These are phyloP conservation scores for Ceratitis capitata DNA, from an alignment of 1,140 invertebrate species.

Conservation along the genomic window DNA sequence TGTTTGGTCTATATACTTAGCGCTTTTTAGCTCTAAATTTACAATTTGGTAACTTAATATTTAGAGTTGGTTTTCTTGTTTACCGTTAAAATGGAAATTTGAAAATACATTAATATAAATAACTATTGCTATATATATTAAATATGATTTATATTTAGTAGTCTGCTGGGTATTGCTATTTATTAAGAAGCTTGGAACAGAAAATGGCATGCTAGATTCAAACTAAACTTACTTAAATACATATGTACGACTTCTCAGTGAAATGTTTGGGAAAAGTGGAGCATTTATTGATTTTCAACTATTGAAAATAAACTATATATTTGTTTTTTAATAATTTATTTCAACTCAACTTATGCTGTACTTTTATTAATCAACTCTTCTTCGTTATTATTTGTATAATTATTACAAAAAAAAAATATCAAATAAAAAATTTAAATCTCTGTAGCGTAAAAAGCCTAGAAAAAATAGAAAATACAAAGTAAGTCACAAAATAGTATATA, in stretches of 20 bases:
- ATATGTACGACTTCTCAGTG: not conserved
- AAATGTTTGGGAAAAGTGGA: not conserved
- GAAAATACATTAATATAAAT: slow-evolving; percentile 1
- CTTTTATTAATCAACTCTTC: slow-evolving; percentile 1
- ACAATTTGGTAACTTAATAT: not conserved
- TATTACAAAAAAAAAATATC: not conserved
- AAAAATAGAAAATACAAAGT: slow-evolving; percentile 36
- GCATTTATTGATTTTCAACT: not conserved
- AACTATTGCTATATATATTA: not conserved
- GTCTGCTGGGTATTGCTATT: slow-evolving; percentile 2
- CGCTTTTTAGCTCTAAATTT: slow-evolving; percentile 12
- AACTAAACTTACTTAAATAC: not conserved
- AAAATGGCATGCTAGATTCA: slow-evolving; percentile 15
- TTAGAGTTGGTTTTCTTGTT: not conserved
- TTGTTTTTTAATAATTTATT: not conserved
- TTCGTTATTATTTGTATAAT: slow-evolving; percentile 14
- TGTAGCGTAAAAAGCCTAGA: slow-evolving; percentile 39
- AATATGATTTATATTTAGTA: not conserved
- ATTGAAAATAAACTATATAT: not conserved
- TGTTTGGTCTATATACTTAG: not conserved
- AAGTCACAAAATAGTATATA: not conserved
- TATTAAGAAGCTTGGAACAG: not conserved
- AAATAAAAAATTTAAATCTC: not conserved
- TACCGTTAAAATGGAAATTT: not conserved
- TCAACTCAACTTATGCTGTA: not conserved